These are phyloP conservation scores for Tetragnatha montana DNA, from an alignment of 2,888 invertebrate genomes.

Conservation along the genomic window DNA sequence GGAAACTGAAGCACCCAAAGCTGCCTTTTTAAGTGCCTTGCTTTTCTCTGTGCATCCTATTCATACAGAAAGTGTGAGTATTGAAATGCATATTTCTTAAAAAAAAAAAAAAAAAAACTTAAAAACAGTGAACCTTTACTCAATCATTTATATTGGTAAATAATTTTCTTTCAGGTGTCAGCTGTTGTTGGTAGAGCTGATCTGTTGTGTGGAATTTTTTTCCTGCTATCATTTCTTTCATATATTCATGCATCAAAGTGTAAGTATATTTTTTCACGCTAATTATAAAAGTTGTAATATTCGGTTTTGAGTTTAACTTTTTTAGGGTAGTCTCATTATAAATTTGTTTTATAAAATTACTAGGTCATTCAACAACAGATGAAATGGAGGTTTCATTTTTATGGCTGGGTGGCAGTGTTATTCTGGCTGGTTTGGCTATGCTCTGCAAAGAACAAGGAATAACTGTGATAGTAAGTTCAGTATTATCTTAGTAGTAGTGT, in stretches of 20 bases:
- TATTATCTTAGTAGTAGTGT: too few relatives aligned
- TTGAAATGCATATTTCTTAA: not conserved
- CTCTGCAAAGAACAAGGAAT: slow-evolving; percentile 96
- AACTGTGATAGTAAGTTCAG: slow-evolving; percentile 85
- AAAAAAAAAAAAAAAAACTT: not conserved
- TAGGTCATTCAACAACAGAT: slow-evolving; percentile 12
- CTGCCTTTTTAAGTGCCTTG: slow-evolving; percentile 72
- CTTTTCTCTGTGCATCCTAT: slow-evolving; percentile 88
- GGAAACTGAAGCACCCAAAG: slow-evolving; percentile 67
- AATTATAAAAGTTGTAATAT: not conserved
- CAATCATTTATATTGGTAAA: not conserved
- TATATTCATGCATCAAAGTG: slow-evolving; percentile 78
- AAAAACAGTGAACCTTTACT: not conserved
- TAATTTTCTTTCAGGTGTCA: slow-evolving; percentile 80
- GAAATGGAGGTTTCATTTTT: slow-evolving; percentile 19
- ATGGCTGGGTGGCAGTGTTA: slow-evolving; percentile 73
- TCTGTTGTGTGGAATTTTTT: slow-evolving; percentile 87
- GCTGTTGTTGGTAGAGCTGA: slow-evolving; percentile 96
- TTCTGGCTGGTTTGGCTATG: slow-evolving; percentile 82
- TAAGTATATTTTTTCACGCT: slow-evolving; percentile 11
- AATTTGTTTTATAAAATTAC: not conserved
- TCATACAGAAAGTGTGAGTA: slow-evolving; percentile 89
- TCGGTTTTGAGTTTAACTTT: not conserved
- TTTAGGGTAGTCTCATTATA: not conserved
- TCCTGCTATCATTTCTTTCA: slow-evolving; percentile 82